Evolutionary conservation across 2,888 invertebrate species (phyloP).

Genomic region (Cataglyphis cursor): DNA sequence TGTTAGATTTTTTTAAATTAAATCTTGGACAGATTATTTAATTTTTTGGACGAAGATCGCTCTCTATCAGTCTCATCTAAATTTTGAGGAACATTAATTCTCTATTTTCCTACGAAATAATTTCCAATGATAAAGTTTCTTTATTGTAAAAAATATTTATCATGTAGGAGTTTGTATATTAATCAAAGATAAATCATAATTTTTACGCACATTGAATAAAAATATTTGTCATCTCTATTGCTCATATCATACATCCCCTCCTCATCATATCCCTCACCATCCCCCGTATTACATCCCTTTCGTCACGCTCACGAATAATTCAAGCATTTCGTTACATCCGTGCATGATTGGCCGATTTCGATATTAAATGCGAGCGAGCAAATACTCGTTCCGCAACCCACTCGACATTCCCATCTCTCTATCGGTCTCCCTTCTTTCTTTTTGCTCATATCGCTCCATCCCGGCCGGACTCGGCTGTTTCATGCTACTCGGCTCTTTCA

Average conservation of each 20-base stretch:
- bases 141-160: slow-evolving; percentile 59
- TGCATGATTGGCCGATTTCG: slow-evolving; percentile 78
- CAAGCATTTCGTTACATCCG: slow-evolving; percentile 76
- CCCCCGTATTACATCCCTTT: slow-evolving; percentile 43
- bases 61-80: not conserved
- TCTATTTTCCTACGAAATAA: slow-evolving; percentile 1
- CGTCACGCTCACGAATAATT: slow-evolving; percentile 73
- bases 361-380: slow-evolving; percentile 78
- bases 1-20: not conserved
- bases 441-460: slow-evolving; percentile 50
- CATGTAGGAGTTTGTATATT: slow-evolving; percentile 57
- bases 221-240: slow-evolving; percentile 50
- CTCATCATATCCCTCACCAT: slow-evolving; percentile 14
- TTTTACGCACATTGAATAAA: slow-evolving; percentile 54
- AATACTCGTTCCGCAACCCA: slow-evolving; percentile 70
- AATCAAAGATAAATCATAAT: slow-evolving; percentile 71
- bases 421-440: slow-evolving; percentile 46
- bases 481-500: slow-evolving; percentile 66
- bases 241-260: slow-evolving; percentile 18
- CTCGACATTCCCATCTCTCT: slow-evolving; percentile 58
- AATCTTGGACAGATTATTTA: not conserved
- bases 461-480: slow-evolving; percentile 60
- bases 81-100: not conserved
- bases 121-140: slow-evolving; percentile 41
- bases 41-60: not conserved